Evolutionary conservation across 2,797 vertebrate genomes (phyloP), one percentile per base, ranked within the genome.

Genomic region (Scomberomorus guttatus): DNA sequence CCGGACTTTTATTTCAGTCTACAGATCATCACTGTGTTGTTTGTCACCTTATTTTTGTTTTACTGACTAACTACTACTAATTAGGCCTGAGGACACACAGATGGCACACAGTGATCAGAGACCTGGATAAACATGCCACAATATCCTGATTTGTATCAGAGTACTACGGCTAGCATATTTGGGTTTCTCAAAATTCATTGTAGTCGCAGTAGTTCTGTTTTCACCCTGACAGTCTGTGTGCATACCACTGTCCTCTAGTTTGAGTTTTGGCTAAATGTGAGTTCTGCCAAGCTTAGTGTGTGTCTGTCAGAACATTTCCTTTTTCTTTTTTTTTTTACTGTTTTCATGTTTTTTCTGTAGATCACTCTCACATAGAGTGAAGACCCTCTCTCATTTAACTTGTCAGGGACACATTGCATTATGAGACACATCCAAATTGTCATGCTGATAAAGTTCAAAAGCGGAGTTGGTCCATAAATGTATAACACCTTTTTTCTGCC

Each of bases 401-500:
- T 34, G 48, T 52, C 18, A 66, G 29, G 27, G 42, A 50, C 9
- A 8, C 27, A 13, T 7, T 7, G 12, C 12, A 25, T 20, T 34
- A 25, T 29, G 17, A 29, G 22, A 25, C 22, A 52, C 51, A 52
- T 46, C 60, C 27, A 51, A 29, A 24, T 24, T 42, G 13, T 22
- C 34, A n/a, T 6, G 34, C 65, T 59, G 42, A 64, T n/a, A 27
- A 1, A 15, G 29, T 20, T 29, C 32, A 59, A 66, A 73, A n/a
- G 20, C 29, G 14, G 42, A 56, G 37, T 72, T 61, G 52, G 37
- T 51, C 39, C 24, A 34, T 18, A 66, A 64, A 44, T 59, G 29
- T 44, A 62, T n/a, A 44, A 75, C 20, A 50, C 29, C 29, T 69
- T 78, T 65, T 77, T 32, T 22, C 15, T 37, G 15, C 17, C 17